Percentiles rank a stretch among this genome's conserved stretches.
These are phyloP conservation scores for Gila orcuttii DNA, from an alignment of 2,113 vertebrate species.

Conservation along the genomic window DNA sequence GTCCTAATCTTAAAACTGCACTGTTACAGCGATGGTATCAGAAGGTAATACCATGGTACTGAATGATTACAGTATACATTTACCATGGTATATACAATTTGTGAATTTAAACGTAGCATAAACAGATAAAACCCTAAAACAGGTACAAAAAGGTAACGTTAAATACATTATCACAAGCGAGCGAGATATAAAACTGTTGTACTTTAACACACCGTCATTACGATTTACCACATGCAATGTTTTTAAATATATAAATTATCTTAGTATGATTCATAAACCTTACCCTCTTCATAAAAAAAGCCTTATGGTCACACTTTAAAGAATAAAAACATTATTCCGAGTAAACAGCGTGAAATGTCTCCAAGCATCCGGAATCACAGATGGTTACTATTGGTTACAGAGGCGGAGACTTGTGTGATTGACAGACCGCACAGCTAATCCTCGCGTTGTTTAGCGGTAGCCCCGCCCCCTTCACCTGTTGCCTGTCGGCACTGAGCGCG, in stretches of 20 bases:
- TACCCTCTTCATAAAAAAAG: not conserved
- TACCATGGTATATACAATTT: not conserved
- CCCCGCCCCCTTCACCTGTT: not conserved
- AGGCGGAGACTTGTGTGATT: not conserved
- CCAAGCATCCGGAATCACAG: not conserved
- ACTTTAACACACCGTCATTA: not conserved
- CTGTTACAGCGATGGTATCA: not conserved
- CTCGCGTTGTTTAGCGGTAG: not conserved
- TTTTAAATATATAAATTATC: not conserved
- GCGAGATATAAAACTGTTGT: not conserved
- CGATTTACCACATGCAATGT: not conserved
- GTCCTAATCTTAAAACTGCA: not conserved
- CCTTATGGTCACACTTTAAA: not conserved
- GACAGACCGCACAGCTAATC: not conserved
- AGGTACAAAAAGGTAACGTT: too few relatives aligned
- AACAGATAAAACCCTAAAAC: not conserved
- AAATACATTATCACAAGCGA: not conserved
- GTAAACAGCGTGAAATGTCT: not conserved
- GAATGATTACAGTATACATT: not conserved
- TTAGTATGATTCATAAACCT: not conserved
- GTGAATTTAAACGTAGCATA: not conserved
- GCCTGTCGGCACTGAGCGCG: not conserved
- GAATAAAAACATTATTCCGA: not conserved
- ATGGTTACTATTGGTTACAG: conserved; percentile 20
- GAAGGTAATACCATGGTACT: not conserved